Percentiles rank a stretch among this genome's conserved stretches.
Evolutionary conservation across 2,113 vertebrate genomes (phyloP).

Genomic region (Todiramphus chloris): DNA sequence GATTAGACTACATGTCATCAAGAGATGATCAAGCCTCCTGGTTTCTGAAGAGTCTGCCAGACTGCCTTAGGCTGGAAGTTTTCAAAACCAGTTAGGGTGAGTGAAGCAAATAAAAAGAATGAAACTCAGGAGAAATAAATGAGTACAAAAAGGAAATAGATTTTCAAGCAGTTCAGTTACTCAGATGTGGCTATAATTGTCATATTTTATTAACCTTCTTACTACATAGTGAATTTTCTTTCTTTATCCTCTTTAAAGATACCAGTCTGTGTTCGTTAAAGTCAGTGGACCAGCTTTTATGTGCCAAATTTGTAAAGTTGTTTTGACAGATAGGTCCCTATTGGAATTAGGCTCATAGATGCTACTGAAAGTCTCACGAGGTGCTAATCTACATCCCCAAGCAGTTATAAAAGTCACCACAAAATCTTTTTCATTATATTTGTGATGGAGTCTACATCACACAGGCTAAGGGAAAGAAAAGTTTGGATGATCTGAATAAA

Average conservation of each 20-base stretch:
- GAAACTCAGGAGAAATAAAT: not conserved
- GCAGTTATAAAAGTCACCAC: not conserved
- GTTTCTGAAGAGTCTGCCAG: not conserved
- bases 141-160: not conserved
- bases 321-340: not conserved
- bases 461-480: not conserved
- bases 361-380: not conserved
- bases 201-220: not conserved
- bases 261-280: not conserved
- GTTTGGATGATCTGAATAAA: not conserved
- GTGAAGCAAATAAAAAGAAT: not conserved
- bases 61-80: not conserved
- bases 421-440: not conserved
- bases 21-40: not conserved
- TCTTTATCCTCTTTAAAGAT: not conserved
- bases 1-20: slow-evolving; percentile 15
- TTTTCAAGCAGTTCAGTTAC: not conserved
- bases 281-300: not conserved
- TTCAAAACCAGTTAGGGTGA: not conserved
- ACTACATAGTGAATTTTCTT: not conserved
- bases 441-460: not conserved
- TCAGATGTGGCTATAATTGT: not conserved
- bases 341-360: not conserved
- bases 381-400: not conserved
- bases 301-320: not conserved